Percentiles rank a stretch among this genome's conserved stretches.
These are phyloP conservation scores for Heptranchias perlo DNA, from an alignment of 2,113 vertebrate genomes.

Conservation along the genomic window DNA sequence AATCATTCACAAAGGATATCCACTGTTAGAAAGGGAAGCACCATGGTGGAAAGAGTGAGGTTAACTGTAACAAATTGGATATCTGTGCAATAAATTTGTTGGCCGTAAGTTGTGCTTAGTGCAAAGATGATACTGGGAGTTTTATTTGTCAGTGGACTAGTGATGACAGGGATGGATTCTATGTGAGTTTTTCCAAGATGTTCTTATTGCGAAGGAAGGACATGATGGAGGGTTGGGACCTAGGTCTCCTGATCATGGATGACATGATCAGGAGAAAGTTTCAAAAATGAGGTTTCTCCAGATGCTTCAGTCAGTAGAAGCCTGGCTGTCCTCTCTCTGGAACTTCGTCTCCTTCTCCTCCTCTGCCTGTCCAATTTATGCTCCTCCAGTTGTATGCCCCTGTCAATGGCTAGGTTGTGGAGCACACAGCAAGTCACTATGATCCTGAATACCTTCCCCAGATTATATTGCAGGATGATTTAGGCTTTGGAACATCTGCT, in stretches of 20 bases:
- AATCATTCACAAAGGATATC: background rate
- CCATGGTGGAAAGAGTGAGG: background rate
- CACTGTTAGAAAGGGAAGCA: background rate
- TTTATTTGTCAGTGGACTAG: background rate
- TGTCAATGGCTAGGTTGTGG: background rate
- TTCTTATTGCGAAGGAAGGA: background rate
- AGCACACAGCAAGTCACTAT: background rate
- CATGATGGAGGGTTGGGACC: background rate
- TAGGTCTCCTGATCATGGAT: background rate
- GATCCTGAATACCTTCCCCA: background rate
- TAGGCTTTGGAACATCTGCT: no score
- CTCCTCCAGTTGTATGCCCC: background rate
- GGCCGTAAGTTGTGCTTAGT: background rate
- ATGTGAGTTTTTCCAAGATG: background rate
- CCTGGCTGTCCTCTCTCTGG: background rate
- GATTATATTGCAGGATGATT: background rate
- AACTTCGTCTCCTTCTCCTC: background rate
- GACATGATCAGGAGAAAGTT: slow-evolving; percentile 39
- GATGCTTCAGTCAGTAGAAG: background rate
- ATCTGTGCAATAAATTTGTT: background rate
- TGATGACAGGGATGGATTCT: background rate
- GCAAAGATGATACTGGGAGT: background rate
- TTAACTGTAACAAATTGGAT: background rate
- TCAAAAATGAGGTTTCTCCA: background rate
- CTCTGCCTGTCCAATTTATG: background rate